Percentiles rank a stretch among this genome's conserved stretches.
These are phyloP conservation scores for Vanessa tameamea DNA, from an alignment of 1,140 invertebrate species.

Conservation along the genomic window DNA sequence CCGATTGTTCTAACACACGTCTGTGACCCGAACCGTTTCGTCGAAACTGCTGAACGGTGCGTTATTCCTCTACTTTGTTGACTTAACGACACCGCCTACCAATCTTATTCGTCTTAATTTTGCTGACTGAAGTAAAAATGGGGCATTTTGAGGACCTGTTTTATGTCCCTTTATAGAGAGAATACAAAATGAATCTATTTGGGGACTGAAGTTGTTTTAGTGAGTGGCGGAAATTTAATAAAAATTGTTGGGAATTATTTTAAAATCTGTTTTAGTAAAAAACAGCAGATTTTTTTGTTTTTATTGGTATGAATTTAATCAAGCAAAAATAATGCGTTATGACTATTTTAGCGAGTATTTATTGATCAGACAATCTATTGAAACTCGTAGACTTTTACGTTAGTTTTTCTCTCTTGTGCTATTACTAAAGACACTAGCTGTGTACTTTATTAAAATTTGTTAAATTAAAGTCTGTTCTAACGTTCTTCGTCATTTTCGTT, in stretches of 20 bases:
- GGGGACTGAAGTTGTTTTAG: neutral
- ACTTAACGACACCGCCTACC: slow-evolving; percentile 28
- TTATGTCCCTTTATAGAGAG: slow-evolving; percentile 10
- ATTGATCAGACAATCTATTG: too few species aligned
- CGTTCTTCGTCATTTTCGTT: too few species aligned
- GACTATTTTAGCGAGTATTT: too few species aligned
- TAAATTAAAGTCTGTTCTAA: too few species aligned
- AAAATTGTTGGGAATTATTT: neutral
- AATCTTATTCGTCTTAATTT: slow-evolving; percentile 27
- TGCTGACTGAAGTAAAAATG: slow-evolving; percentile 32
- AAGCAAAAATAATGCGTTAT: too few species aligned
- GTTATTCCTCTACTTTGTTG: slow-evolving; percentile 39
- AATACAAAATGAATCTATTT: neutral
- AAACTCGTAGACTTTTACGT: too few species aligned
- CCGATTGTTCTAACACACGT: slow-evolving; percentile 36
- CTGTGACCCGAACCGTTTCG: slow-evolving; percentile 34
- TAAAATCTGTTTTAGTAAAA: neutral
- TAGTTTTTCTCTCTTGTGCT: too few species aligned
- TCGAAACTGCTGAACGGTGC: slow-evolving; percentile 39
- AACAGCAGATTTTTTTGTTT: neutral
- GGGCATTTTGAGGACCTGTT: slow-evolving; percentile 16
- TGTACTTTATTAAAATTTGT: too few species aligned
- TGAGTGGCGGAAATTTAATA: neutral
- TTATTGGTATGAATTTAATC: too few species aligned
- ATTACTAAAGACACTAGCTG: too few species aligned